Percentiles rank a stretch among this genome's conserved stretches.
Conservation (phyloP, 2,797 vertebrate species). For the Notolabrus celidotus region DNA sequence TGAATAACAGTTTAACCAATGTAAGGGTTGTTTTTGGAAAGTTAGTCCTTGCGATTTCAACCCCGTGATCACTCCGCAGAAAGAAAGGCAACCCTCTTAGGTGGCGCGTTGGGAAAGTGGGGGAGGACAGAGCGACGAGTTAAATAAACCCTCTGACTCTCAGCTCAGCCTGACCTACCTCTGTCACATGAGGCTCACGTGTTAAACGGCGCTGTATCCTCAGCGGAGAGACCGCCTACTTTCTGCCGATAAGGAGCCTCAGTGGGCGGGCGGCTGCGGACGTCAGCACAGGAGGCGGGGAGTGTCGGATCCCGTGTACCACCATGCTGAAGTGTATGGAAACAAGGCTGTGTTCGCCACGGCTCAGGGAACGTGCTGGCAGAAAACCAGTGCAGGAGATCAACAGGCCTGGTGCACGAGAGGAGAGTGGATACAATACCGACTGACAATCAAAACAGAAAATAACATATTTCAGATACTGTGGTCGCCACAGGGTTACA, state of each 20-base stretch:
- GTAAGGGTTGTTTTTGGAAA: not conserved
- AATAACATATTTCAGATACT: not conserved
- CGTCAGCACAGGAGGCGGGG: conserved; percentile 72
- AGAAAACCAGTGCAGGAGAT: conserved; percentile 11
- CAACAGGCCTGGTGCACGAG: conserved; percentile 18
- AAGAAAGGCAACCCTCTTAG: conserved; percentile 52
- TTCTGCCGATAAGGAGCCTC: conserved; percentile 52
- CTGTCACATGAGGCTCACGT: conserved; percentile 98
- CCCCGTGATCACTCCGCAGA: conserved; percentile 37
- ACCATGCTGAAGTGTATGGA: conserved; percentile 81
- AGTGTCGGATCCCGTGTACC: conserved; percentile 79
- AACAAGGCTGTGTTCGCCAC: conserved; percentile 65
- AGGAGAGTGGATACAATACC: not conserved
- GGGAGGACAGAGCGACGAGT: conserved; percentile 90
- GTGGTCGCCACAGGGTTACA: not conserved
- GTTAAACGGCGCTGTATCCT: conserved; percentile 87
- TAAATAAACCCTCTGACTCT: conserved; percentile 93
- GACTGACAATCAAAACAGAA: not conserved
- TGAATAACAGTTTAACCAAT: not conserved
- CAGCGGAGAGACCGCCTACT: conserved; percentile 69
- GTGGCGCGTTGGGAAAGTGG: conserved; percentile 87
- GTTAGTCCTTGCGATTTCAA: conserved; percentile 47
- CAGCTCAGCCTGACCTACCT: conserved; percentile 84
- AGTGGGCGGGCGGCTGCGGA: conserved; percentile 54
- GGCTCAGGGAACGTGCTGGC: conserved; percentile 54